These are phyloP conservation scores for Pachyrhynchus sulphureomaculatus DNA, from an alignment of 1,140 invertebrate genomes.

Conservation along the genomic window DNA sequence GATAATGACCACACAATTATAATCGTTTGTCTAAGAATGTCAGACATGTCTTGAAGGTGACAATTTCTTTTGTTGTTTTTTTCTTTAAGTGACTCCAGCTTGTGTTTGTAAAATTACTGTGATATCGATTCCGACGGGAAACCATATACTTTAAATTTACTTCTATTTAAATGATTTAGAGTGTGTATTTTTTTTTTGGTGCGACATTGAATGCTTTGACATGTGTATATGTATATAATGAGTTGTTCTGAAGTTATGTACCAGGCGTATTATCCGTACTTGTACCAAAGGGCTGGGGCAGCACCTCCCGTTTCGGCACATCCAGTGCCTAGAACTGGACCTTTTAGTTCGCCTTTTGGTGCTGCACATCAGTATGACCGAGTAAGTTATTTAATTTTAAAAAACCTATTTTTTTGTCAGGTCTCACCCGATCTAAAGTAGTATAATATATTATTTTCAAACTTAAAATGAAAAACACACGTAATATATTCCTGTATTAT, in stretches of 20 bases:
- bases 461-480: too few species aligned
- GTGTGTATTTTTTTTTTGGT: constrained; percentile 16
- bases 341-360: constrained; percentile 50
- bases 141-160: background rate
- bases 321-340: constrained; percentile 50
- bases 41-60: constrained; percentile 8
- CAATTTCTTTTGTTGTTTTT: background rate
- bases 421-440: background rate
- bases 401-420: background rate
- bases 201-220: constrained; percentile 27
- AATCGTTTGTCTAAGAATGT: background rate
- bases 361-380: constrained; percentile 56
- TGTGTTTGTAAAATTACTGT: background rate
- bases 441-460: too few species aligned
- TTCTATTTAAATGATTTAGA: background rate
- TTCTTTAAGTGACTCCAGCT: background rate
- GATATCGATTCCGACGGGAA: constrained; percentile 1
- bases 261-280: constrained; percentile 60
- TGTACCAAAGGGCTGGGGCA: constrained; percentile 56
- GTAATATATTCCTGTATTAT: too few species aligned
- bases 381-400: constrained; percentile 45
- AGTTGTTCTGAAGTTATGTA: constrained; percentile 62
- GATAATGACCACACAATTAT: too few species aligned
- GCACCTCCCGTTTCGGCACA: constrained; percentile 51
- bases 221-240: constrained; percentile 52